A percentile compares a stretch with the other conserved stretches of the same genome.
Conservation (phyloP, 2,797 vertebrate species). For the Anableps anableps region DNA sequence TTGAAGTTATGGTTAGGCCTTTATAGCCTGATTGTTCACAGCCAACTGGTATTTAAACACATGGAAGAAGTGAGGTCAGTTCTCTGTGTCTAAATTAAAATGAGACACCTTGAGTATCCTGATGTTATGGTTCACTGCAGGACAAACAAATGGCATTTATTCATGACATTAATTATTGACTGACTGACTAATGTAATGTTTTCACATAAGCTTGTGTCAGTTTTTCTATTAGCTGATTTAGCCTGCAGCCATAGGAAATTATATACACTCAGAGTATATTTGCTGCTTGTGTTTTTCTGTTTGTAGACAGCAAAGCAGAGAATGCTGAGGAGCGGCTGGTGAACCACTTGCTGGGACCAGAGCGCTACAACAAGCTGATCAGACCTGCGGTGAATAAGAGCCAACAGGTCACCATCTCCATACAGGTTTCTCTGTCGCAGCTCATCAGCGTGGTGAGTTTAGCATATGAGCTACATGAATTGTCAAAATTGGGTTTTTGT, state of each 20-base stretch:
- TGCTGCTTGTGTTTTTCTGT: slow-evolving; percentile 1
- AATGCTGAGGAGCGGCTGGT: slow-evolving; percentile 84
- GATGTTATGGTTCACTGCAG: not conserved
- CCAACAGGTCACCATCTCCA: slow-evolving; percentile 84
- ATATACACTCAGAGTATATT: not conserved
- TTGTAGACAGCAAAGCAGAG: slow-evolving; percentile 73
- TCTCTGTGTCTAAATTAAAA: not conserved
- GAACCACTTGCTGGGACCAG: slow-evolving; percentile 80
- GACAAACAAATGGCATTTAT: slow-evolving; percentile 28
- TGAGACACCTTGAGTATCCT: not conserved
- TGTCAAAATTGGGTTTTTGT: not conserved
- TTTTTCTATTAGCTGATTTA: not conserved
- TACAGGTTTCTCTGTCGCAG: slow-evolving; percentile 85
- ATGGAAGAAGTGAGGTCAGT: not conserved
- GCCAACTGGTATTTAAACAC: slow-evolving; percentile 42
- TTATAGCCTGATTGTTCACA: slow-evolving; percentile 44
- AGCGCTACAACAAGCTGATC: slow-evolving; percentile 86
- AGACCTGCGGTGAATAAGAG: slow-evolving; percentile 84
- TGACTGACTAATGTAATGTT: not conserved
- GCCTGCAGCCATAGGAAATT: not conserved
- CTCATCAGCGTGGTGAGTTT: slow-evolving; percentile 85
- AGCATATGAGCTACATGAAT: not conserved
- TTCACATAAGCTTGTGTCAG: not conserved
- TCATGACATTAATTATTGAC: slow-evolving; percentile 9
- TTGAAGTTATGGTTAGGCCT: slow-evolving; percentile 3